Evolutionary conservation across 2,113 vertebrate genomes (phyloP).

Genomic region (Sprattus sprattus): DNA sequence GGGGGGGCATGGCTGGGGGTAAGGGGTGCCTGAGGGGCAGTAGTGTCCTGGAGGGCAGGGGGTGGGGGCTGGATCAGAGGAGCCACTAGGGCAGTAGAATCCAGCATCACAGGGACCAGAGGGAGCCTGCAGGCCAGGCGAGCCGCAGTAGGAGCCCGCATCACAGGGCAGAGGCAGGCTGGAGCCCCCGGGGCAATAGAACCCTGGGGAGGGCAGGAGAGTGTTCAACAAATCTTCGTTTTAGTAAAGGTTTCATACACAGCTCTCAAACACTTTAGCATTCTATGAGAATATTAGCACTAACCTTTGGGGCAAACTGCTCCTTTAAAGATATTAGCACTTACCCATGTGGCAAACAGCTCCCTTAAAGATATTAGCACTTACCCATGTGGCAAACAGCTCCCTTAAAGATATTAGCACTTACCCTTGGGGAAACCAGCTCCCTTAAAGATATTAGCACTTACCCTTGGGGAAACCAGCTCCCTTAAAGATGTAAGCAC

Average conservation of each 20-base stretch:
- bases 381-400: no score
- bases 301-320: no score
- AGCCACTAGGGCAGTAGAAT: constrained; percentile 76
- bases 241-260: no score
- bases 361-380: no score
- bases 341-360: no score
- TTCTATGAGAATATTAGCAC: not conserved
- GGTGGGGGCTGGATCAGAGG: constrained; percentile 54
- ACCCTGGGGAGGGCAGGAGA: constrained; percentile 62
- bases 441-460: no score
- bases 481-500: not conserved
- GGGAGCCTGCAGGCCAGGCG: constrained; percentile 59
- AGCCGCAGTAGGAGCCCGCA: constrained; percentile 73
- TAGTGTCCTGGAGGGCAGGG: constrained; percentile 75
- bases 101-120: constrained; percentile 65
- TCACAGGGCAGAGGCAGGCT: constrained; percentile 71
- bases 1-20: constrained; percentile 65
- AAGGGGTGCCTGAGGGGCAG: constrained; percentile 75
- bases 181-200: constrained; percentile 76
- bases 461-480: no score
- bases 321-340: no score
- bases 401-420: no score
- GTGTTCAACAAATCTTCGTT: not conserved
- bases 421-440: no score
- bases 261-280: not conserved